Conservation (phyloP, 2,888 invertebrate species). For the Conops quadrifasciatus region DNA sequence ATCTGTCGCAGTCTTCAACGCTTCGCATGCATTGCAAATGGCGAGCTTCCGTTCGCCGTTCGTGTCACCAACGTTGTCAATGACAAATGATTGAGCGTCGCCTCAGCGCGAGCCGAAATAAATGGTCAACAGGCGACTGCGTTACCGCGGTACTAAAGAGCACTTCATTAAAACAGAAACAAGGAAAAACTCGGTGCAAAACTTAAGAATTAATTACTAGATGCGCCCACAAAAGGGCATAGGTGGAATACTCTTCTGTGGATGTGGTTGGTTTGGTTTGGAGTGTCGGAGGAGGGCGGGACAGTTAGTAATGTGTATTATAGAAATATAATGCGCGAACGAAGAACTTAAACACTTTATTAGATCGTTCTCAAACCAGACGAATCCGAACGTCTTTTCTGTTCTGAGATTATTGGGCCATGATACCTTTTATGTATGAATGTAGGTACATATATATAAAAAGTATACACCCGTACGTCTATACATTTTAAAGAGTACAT, state of each 20-base stretch:
- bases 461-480: too few relatives aligned
- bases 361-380: too few relatives aligned
- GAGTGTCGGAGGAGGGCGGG: too few relatives aligned
- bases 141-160: not conserved
- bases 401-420: too few relatives aligned
- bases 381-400: too few relatives aligned
- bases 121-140: conserved; percentile 31
- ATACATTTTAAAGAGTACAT: too few relatives aligned
- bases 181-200: conserved; percentile 1
- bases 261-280: not conserved
- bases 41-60: conserved; percentile 23
- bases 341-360: too few relatives aligned
- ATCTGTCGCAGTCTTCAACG: conserved; percentile 17
- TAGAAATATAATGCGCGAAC: too few relatives aligned
- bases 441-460: too few relatives aligned
- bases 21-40: conserved; percentile 23
- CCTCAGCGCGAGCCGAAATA: conserved; percentile 26
- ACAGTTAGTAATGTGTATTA: too few relatives aligned
- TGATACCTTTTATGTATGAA: too few relatives aligned
- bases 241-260: not conserved
- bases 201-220: conserved; percentile 29
- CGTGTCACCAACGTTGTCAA: conserved; percentile 26
- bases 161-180: not conserved
- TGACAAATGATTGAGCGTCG: conserved; percentile 43
- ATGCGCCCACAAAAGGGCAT: conserved; percentile 22